Base-by-base conservation (phyloP, 2,888 invertebrate genomes). In the Ischnura elegans region DNA sequence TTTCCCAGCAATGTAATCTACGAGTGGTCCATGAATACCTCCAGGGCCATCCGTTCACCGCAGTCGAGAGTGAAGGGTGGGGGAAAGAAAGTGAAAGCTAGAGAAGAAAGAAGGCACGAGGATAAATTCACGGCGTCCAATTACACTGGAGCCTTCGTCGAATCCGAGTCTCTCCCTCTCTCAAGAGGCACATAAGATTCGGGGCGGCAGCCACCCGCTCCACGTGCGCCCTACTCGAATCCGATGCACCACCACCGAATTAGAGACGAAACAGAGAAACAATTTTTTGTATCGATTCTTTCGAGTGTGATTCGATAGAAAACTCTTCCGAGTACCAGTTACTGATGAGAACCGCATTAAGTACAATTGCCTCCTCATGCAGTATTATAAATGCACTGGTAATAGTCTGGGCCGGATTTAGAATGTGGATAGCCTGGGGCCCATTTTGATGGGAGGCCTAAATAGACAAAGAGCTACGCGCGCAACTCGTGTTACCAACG, bases 21-120 rank as follows among this genome's bases (percentile, higher is more conserved):
- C 13, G 36, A 36, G 76, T 2, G 76, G 76, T 76, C 36, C 76
- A 76, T 36, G 36, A 76, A 76, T 76, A 29, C 76, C 76, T 76
- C 36, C 5, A 76, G 76, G 76, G 76, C 76, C 76, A 76, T 36
- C 51, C n/a, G 66, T 36, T 29, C n/a, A 36, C 76, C 76, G 29
- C 36, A 36, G 76, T 13, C 76, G 36, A 36, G 76, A 76, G n/a
- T n/a, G n/a, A n/a, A n/a, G n/a, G n/a, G n/a, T n/a, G 76, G 76
- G 76, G 76, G n/a, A 76, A 61, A 76, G 76, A 76, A 76, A 76
- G 76, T 76, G 76, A 76, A 76, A 76, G 76, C 76, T 76, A n/a
- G 76, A 25, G n/a, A n/a, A 61, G 61, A 61, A 61, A 61, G 61
- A 61, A 61, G 61, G 76, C 76, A 36, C 36, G 76, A 76, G 25